Evolutionary conservation across 2,888 invertebrate species (phyloP).

Genomic region (Parthenolecanium corni): DNA sequence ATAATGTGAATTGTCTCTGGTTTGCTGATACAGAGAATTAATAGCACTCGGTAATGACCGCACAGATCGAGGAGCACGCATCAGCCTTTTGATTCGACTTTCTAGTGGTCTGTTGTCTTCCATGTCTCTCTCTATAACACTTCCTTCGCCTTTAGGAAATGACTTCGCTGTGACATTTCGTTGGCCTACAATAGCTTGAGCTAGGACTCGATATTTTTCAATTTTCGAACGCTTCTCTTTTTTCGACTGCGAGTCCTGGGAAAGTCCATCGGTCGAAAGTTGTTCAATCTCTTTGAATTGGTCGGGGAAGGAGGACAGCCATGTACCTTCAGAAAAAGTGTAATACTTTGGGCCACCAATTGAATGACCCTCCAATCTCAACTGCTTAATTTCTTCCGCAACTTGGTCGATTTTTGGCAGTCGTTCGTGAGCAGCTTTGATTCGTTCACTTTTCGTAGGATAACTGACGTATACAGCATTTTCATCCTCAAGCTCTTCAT

Average conservation of each 20-base stretch:
- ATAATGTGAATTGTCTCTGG: no score
- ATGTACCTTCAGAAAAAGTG: conserved; percentile 31
- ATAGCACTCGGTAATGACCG: no score
- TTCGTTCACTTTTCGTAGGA: neutral
- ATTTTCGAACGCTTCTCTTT: conserved; percentile 5
- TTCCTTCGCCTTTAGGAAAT: no score
- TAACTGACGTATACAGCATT: conserved; percentile 2
- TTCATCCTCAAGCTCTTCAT: conserved; percentile 6
- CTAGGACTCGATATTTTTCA: conserved; percentile 27
- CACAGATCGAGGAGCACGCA: no score
- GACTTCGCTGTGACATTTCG: neutral
- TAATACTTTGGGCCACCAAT: conserved; percentile 29
- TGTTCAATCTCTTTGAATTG: conserved; percentile 10
- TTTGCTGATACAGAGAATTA: no score
- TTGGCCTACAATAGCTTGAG: conserved; percentile 30
- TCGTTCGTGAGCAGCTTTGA: neutral
- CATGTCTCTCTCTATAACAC: no score
- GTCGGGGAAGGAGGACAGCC: conserved; percentile 30
- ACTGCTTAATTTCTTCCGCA: neutral
- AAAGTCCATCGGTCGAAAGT: neutral
- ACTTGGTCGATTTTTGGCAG: neutral
- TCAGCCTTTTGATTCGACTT: no score
- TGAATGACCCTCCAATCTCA: neutral
- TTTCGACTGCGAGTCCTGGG: neutral
- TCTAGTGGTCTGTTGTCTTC: no score